Conservation (phyloP, 2,888 invertebrate species). For the Synanthedon myopaeformis region DNA sequence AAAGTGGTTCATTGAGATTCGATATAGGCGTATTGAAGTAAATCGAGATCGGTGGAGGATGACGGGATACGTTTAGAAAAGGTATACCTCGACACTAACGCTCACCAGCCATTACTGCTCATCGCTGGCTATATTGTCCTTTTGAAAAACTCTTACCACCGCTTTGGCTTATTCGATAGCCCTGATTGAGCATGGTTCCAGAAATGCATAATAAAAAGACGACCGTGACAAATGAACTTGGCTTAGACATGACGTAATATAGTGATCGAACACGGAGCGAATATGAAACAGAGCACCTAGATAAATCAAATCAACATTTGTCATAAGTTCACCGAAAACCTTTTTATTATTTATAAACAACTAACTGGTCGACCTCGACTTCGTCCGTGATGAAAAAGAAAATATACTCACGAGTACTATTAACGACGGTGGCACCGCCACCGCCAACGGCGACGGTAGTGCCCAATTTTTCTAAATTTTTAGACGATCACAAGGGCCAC, state of each 20-base stretch:
- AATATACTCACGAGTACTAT: too few species aligned
- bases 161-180: neutral
- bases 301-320: too few species aligned
- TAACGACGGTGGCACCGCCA: too few species aligned
- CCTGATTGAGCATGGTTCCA: neutral
- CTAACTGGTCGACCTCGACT: too few species aligned
- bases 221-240: neutral
- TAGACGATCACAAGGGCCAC: too few species aligned
- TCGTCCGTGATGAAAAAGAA: too few species aligned
- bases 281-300: neutral
- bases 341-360: too few species aligned
- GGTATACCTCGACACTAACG: neutral
- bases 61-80: neutral
- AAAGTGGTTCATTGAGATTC: neutral
- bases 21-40: slow-evolving; percentile 10
- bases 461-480: too few species aligned
- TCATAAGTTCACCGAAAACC: too few species aligned
- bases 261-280: neutral
- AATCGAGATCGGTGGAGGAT: slow-evolving; percentile 9
- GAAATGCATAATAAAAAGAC: neutral
- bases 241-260: neutral
- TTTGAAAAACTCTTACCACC: neutral
- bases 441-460: too few species aligned
- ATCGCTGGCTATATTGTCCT: neutral
- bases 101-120: neutral